phyloP scores from a whole-genome alignment of 2,113 vertebrate genomes.

The Monopterus albus region DNA sequence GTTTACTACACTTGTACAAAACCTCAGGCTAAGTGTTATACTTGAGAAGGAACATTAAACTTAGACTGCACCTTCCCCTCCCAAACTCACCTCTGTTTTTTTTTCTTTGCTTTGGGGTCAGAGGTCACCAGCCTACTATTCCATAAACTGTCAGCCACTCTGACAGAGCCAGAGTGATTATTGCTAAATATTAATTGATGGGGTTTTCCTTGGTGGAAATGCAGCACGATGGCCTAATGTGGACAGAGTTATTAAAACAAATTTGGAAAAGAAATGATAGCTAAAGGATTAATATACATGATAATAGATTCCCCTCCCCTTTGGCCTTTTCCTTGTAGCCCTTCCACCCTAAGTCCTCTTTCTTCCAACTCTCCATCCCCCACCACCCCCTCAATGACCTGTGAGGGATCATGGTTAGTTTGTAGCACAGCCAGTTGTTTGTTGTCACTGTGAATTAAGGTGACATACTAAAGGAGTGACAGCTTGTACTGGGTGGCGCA shows the following conservation, averaged over 20 bases:
- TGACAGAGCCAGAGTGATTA: constrained; percentile 55
- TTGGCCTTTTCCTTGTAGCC: constrained; percentile 7
- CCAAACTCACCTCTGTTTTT: constrained; percentile 21
- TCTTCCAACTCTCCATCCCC: not conserved
- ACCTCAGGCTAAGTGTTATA: constrained; percentile 34
- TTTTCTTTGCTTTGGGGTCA: constrained; percentile 52
- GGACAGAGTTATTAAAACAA: constrained; percentile 49
- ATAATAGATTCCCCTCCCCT: constrained; percentile 39
- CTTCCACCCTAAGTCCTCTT: constrained; percentile 31
- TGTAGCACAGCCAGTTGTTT: constrained; percentile 72
- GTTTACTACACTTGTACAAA: constrained; percentile 53
- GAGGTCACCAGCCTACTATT: constrained; percentile 51
- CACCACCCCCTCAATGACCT: not conserved
- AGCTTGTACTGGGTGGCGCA: constrained; percentile 60
- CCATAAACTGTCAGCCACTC: constrained; percentile 41
- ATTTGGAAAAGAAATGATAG: constrained; percentile 45
- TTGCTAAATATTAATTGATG: constrained; percentile 41
- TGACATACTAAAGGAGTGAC: constrained; percentile 72
- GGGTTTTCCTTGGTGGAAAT: constrained; percentile 1
- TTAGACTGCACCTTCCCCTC: constrained; percentile 26
- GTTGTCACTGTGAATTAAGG: constrained; percentile 81
- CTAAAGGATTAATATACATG: constrained; percentile 49
- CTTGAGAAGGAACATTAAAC: constrained; percentile 62
- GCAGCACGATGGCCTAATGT: constrained; percentile 21
- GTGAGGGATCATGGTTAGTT: constrained; percentile 62